Evolutionary conservation across 2,888 invertebrate species (phyloP).

Genomic region (Tolmerus cingulatus): DNA sequence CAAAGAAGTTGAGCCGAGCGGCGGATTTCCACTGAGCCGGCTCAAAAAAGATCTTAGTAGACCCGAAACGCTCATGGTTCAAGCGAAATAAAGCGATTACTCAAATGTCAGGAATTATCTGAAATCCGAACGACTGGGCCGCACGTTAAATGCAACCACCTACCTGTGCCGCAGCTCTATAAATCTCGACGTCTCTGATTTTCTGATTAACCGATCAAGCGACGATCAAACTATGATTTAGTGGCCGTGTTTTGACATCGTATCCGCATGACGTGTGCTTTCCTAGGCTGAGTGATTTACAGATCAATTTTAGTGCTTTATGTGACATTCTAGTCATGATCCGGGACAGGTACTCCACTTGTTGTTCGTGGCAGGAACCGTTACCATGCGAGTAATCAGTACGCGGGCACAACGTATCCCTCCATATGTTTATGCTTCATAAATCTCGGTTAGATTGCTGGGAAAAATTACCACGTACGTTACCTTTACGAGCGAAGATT

Average conservation of each 20-base stretch:
- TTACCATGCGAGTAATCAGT: neutral
- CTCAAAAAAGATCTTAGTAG: neutral
- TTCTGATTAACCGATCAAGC: conserved; percentile 34
- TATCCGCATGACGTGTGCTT: conserved; percentile 12
- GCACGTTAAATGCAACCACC: neutral
- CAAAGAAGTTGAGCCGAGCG: neutral
- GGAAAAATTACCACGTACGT: conserved; percentile 22
- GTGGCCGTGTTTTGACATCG: conserved; percentile 27
- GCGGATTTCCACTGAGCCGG: neutral
- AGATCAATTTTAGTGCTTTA: conserved; percentile 37
- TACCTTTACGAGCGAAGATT: conserved; percentile 28
- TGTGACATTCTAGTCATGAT: conserved; percentile 38
- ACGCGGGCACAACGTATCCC: neutral
- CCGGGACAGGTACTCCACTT: conserved; percentile 25
- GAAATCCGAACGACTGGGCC: neutral
- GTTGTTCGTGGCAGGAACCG: conserved; percentile 1
- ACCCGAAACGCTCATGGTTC: neutral
- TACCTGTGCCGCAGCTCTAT: neutral
- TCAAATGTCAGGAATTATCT: conserved; percentile 15
- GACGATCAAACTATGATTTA: conserved; percentile 40
- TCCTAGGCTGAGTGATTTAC: conserved; percentile 10
- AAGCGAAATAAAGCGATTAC: neutral
- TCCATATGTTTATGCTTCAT: conserved; percentile 37
- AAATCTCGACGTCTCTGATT: neutral
- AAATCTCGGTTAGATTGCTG: conserved; percentile 21